Conservation (phyloP, 2,888 invertebrate genomes). For the Drosophila anomalata region DNA sequence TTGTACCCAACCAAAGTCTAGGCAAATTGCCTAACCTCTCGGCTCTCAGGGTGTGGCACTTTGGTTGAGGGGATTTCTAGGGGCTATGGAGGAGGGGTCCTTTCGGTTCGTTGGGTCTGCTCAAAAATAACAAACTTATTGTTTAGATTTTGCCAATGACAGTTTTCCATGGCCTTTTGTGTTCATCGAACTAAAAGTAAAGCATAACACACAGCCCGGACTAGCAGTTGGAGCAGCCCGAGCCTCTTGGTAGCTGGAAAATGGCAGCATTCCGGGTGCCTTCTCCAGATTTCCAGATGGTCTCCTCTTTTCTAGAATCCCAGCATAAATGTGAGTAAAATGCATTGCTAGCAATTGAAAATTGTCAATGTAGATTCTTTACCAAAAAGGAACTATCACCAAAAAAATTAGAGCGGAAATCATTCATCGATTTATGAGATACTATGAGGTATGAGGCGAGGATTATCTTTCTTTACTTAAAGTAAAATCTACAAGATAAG, state of each 20-base stretch:
- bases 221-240: not conserved
- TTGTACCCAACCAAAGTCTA: conserved; percentile 29
- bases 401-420: conserved; percentile 14
- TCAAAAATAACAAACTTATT: conserved; percentile 73
- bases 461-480: not conserved
- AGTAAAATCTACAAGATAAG: not conserved
- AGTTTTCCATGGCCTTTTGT: conserved; percentile 51
- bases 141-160: conserved; percentile 78
- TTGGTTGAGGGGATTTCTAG: conserved; percentile 2
- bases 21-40: conserved; percentile 48
- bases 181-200: conserved; percentile 69
- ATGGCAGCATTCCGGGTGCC: conserved; percentile 47
- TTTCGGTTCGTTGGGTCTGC: conserved; percentile 62
- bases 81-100: not conserved
- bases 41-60: conserved; percentile 28
- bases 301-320: conserved; percentile 2
- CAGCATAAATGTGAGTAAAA: conserved; percentile 59
- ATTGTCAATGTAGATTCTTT: conserved; percentile 20
- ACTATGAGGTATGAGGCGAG: too few species aligned
- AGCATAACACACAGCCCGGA: conserved; percentile 53
- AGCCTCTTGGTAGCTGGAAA: conserved; percentile 18
- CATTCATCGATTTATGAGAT: not conserved
- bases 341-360: conserved; percentile 40
- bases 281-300: conserved; percentile 13
- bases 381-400: conserved; percentile 25